Conservation (phyloP, 2,113 vertebrate genomes). For the Tamias sibiricus region DNA sequence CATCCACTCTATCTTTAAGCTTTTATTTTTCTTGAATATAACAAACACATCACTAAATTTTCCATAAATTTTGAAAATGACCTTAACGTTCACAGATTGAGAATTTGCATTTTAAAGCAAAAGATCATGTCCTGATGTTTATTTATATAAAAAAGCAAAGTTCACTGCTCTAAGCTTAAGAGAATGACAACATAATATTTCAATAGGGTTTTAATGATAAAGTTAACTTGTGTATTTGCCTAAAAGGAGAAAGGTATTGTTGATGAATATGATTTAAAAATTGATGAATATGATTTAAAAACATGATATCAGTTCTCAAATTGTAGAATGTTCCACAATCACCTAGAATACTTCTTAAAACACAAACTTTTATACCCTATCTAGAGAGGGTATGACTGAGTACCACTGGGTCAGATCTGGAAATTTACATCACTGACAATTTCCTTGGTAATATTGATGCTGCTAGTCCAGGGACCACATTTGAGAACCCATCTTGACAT, state of each 20-base stretch:
- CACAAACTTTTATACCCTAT: not conserved
- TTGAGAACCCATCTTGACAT: conserved; percentile 69
- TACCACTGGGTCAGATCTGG: not conserved
- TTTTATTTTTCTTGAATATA: conserved; percentile 4
- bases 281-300: not conserved
- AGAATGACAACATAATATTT: not conserved
- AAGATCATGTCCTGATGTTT: not conserved
- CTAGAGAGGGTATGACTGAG: not conserved
- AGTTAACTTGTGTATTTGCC: not conserved
- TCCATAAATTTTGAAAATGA: not conserved
- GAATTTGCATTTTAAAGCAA: not conserved
- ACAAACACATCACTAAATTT: not conserved
- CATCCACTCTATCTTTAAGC: not conserved
- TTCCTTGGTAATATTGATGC: not conserved
- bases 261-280: not conserved
- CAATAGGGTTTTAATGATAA: not conserved
- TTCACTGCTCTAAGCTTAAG: not conserved
- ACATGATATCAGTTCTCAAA: not conserved
- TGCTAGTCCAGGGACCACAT: not conserved
- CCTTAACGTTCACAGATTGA: conserved; percentile 29
- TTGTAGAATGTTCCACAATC: not conserved
- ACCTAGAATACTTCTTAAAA: not conserved
- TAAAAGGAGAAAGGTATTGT: not conserved
- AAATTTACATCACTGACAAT: not conserved
- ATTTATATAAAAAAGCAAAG: conserved; percentile 5